Evolutionary conservation across 2,888 invertebrate species (phyloP), one percentile per base, ranked within the genome.

Genomic region (Plebejus argus): DNA sequence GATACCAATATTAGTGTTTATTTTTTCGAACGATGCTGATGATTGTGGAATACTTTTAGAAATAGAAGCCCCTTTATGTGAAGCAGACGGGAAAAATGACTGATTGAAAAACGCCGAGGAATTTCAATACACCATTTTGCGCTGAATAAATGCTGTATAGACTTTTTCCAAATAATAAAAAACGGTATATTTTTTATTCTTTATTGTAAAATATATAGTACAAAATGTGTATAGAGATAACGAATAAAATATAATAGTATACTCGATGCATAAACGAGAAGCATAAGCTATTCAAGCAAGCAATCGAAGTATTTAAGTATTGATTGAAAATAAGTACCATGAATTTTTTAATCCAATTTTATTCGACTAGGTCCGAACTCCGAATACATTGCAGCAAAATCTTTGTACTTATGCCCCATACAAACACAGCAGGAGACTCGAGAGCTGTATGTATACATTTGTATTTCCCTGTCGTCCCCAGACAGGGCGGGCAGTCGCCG

Each of bases 401-500:
- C 53, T 18, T 53, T 53, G 18, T 53, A 18, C 53, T 53, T 6
- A 5, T 18, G 15, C 53, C 15, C 3, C 53, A 53, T 53, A 53
- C 18, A 53, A 53, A 53, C 18, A 18, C 18, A 53, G 18, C 53
- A 5, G 18, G 18, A 53, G 4, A 18, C 18, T 45, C 45, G 39
- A 39, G 10, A 39, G 45, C 23, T 66, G 28, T 66, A 23, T 33
- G 18, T 66, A 66, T 66, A 66, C 66, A 33, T 18, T 33, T 33
- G 28, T 23, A 23, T 61, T 23, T 33, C 20, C 28, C 66, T 12
- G 66, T 15, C 66, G 66, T 66, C 28, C 66, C 15, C 28, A 66
- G 28, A 66, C 15, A 66, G 66, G 66, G 66, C 82, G 66, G 66
- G 18, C 82, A 86, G 86, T 85, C 84, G 83, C 83, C 84, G 83